These are phyloP conservation scores for Cremastobaeus sp. DNA, from an alignment of 2,888 invertebrate species.

Conservation along the genomic window DNA sequence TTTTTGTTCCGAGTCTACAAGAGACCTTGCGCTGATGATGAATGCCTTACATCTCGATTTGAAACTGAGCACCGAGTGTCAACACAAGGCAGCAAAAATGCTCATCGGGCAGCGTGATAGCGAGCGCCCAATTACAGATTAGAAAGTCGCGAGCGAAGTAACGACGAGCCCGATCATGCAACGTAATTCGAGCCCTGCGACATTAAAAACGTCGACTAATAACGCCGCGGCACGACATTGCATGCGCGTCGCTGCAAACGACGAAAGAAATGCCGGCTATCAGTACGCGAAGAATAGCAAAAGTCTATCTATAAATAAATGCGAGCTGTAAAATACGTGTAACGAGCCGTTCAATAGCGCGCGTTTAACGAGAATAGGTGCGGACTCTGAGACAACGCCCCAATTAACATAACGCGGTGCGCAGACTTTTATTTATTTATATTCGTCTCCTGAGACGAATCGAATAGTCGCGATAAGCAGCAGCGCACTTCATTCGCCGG, in stretches of 20 bases:
- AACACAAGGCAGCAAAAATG: conserved; percentile 12
- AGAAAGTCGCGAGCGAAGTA: conserved; percentile 29
- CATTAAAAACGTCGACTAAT: conserved; percentile 65
- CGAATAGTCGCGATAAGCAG: conserved; percentile 56
- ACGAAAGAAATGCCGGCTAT: conserved; percentile 46
- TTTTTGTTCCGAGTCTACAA: conserved; percentile 68
- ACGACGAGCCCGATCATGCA: conserved; percentile 23
- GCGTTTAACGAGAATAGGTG: conserved; percentile 77
- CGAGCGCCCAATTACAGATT: conserved; percentile 29
- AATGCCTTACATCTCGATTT: conserved; percentile 67
- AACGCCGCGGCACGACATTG: conserved; percentile 67
- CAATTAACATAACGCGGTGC: conserved; percentile 77
- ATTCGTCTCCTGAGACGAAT: conserved; percentile 71
- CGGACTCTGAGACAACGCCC: conserved; percentile 78
- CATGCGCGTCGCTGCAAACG: conserved; percentile 64
- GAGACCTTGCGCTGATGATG: conserved; percentile 68
- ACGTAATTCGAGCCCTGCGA: conserved; percentile 24
- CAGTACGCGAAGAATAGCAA: conserved; percentile 40
- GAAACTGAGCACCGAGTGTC: conserved; percentile 14
- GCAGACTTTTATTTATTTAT: conserved; percentile 77
- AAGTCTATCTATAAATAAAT: conserved; percentile 67
- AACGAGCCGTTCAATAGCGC: conserved; percentile 70
- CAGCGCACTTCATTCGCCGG: conserved; percentile 75
- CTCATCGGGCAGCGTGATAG: conserved; percentile 3
- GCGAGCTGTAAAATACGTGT: conserved; percentile 71